phyloP scores from a whole-genome alignment of 2,113 vertebrate species.

The Tetrao urogallus region DNA sequence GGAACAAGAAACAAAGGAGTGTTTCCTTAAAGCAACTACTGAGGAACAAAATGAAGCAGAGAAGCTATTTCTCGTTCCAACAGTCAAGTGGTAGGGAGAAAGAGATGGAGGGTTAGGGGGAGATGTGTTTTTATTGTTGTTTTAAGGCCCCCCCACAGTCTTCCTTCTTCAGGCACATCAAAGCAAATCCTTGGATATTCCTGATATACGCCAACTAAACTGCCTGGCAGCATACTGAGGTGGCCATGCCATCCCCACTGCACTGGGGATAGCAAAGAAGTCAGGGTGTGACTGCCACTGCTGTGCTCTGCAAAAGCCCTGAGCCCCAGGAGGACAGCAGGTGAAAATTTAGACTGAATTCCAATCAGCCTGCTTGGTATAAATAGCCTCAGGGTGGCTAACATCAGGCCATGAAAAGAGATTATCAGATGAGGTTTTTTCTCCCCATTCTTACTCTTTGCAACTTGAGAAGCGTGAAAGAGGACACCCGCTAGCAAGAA shows the following conservation, averaged over 20 bases:
- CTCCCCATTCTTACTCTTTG: background rate
- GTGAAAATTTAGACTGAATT: background rate
- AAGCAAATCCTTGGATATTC: background rate
- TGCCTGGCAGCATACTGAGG: background rate
- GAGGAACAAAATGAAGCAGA: background rate
- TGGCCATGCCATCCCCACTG: rapidly evolving
- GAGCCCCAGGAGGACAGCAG: background rate
- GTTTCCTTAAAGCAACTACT: background rate
- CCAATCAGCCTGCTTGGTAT: background rate
- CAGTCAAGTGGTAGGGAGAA: background rate
- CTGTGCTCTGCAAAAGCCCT: background rate
- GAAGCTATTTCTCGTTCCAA: background rate
- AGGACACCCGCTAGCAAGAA: background rate
- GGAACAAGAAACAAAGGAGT: background rate
- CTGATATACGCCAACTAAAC: background rate
- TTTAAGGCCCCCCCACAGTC: too few species aligned
- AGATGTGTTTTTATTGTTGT: background rate
- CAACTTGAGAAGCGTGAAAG: constrained; percentile 47
- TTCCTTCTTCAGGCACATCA: background rate
- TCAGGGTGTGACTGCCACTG: rapidly evolving
- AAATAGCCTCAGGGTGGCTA: background rate
- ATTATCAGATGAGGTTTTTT: background rate
- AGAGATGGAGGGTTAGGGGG: background rate
- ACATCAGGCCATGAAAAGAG: background rate
- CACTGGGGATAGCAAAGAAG: background rate